These are phyloP conservation scores for Actias luna DNA, from an alignment of 2,888 invertebrate genomes.

Conservation along the genomic window DNA sequence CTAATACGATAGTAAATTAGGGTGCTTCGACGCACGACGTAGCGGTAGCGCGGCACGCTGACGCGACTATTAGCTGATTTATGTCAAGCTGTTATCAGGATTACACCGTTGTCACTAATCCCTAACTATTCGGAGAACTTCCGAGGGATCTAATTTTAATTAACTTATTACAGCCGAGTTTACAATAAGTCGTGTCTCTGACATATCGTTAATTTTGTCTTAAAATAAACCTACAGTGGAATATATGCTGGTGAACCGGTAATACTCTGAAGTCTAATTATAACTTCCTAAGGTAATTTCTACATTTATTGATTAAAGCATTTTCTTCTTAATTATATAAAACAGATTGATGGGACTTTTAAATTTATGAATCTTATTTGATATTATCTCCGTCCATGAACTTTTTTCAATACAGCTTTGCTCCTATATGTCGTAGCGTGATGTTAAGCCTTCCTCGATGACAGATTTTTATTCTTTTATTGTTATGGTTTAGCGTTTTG, in stretches of 20 bases:
- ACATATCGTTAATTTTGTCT: slow-evolving; percentile 1
- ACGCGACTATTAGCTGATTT: slow-evolving; percentile 55
- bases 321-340: no score
- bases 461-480: no score
- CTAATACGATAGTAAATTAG: slow-evolving; percentile 73
- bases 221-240: neutral
- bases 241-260: neutral
- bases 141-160: slow-evolving; percentile 30
- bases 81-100: slow-evolving; percentile 57
- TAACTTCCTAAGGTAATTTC: neutral
- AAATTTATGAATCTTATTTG: no score
- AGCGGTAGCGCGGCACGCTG: slow-evolving; percentile 47
- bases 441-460: no score
- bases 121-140: slow-evolving; percentile 38
- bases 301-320: neutral
- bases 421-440: no score
- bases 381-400: no score
- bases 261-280: neutral
- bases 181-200: neutral
- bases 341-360: neutral
- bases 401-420: no score
- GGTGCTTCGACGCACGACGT: slow-evolving; percentile 52
- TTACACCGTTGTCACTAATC: slow-evolving; percentile 56
- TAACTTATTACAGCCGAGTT: slow-evolving; percentile 23
- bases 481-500: no score